Evolutionary conservation across 2,113 vertebrate genomes (phyloP).

Genomic region (Ptilorrhoa leucosticta): DNA sequence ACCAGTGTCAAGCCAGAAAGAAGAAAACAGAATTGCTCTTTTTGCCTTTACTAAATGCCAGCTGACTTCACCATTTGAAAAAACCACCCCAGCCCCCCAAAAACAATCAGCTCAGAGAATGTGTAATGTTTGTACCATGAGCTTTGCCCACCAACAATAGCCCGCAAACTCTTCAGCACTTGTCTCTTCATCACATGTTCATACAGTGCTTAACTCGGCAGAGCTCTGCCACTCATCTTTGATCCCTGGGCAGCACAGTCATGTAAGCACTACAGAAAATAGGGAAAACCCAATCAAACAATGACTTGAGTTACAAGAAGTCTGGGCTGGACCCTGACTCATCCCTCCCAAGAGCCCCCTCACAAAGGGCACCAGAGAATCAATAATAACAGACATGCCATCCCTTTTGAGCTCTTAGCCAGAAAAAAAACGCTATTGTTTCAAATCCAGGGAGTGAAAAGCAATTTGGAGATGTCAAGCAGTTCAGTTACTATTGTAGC

Average conservation of each 20-base stretch:
- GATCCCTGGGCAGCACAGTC: not conserved
- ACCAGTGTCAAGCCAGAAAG: not conserved
- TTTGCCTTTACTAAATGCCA: not conserved
- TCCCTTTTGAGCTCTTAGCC: not conserved
- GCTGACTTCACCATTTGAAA: not conserved
- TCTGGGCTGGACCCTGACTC: not conserved
- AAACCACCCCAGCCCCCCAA: not conserved
- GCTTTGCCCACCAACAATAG: not conserved
- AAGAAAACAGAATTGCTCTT: not conserved
- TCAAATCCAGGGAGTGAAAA: not conserved
- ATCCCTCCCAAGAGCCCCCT: not conserved
- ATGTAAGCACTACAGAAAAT: not conserved
- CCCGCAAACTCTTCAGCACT: not conserved
- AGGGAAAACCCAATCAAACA: not conserved
- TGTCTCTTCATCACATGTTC: not conserved
- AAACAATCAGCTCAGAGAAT: not conserved
- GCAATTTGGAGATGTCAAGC: not conserved
- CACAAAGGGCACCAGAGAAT: not conserved
- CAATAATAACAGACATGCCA: not conserved
- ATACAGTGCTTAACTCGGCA: not conserved
- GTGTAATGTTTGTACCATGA: not conserved
- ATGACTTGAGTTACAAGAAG: not conserved
- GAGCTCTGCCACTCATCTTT: not conserved
- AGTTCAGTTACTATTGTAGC: not conserved
- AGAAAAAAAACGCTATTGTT: not conserved